These are phyloP conservation scores for Myiozetetes cayanensis DNA, from an alignment of 2,113 vertebrate species.

Conservation along the genomic window DNA sequence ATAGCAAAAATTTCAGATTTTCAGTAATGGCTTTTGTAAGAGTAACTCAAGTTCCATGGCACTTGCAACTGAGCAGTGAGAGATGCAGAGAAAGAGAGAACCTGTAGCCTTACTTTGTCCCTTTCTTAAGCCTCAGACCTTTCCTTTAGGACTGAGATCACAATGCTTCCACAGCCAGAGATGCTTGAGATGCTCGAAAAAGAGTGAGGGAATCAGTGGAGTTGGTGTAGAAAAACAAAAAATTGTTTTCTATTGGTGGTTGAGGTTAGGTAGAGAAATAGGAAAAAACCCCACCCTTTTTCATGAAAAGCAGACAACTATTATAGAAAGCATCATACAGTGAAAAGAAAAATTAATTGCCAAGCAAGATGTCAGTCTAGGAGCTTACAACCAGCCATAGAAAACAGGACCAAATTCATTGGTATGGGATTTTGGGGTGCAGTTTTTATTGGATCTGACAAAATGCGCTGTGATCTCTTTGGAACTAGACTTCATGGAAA, in stretches of 20 bases:
- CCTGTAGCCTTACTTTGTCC: not conserved
- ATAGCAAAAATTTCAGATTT: not conserved
- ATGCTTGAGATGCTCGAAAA: not conserved
- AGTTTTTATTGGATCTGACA: not conserved
- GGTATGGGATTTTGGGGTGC: not conserved
- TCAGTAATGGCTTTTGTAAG: not conserved
- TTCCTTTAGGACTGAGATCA: not conserved
- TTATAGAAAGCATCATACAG: not conserved
- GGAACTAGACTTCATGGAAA: conserved; percentile 11
- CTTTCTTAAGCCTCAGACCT: not conserved
- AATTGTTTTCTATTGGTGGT: not conserved
- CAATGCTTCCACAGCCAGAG: not conserved
- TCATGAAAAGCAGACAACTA: not conserved
- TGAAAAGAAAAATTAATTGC: not conserved
- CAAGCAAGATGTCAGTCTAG: not conserved
- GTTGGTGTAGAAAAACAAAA: not conserved
- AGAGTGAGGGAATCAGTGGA: not conserved
- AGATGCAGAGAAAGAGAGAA: not conserved
- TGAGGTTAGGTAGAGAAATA: not conserved
- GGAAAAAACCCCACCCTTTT: not conserved
- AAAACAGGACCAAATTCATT: not conserved
- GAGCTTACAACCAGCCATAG: not conserved
- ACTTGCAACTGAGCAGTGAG: not conserved
- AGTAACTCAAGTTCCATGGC: not conserved
- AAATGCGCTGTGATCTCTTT: not conserved